phyloP scores from a whole-genome alignment of 2,888 invertebrate species.

The Bimastos eiseni region DNA sequence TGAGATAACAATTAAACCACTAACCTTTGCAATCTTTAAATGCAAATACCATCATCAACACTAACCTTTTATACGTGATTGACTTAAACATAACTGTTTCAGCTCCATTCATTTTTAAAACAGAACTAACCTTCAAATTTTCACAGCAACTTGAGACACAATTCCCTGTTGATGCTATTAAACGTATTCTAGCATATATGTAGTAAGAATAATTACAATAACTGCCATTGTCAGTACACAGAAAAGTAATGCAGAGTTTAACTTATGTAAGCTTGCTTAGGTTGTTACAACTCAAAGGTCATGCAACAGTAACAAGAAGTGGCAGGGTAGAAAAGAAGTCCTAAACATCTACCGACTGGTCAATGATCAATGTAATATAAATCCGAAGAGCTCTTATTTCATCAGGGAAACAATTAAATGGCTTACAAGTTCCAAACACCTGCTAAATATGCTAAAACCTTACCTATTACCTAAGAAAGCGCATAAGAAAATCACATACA shows the following conservation, averaged over 20 bases:
- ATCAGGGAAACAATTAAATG: neutral
- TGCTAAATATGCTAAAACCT: neutral
- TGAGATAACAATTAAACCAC: neutral
- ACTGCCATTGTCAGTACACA: neutral
- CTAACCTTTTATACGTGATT: slow-evolving; percentile 7
- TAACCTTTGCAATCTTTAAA: neutral
- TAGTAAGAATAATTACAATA: neutral
- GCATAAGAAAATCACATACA: neutral
- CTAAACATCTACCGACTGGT: too few species aligned
- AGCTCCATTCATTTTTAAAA: neutral
- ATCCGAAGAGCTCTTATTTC: neutral
- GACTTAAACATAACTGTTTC: neutral
- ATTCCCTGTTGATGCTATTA: slow-evolving; percentile 5
- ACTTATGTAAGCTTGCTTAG: neutral
- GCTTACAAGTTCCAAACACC: neutral
- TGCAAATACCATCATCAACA: neutral
- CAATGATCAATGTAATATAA: neutral
- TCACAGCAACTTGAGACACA: neutral
- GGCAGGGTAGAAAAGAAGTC: neutral
- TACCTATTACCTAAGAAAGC: neutral
- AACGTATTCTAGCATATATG: neutral
- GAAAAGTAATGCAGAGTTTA: neutral
- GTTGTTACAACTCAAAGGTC: neutral
- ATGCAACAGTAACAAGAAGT: neutral
- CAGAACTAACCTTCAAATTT: slow-evolving; percentile 20